Percentiles rank a stretch among this genome's conserved stretches.
These are phyloP conservation scores for Drosophila hydei DNA, from an alignment of 1,140 invertebrate genomes.

Conservation along the genomic window DNA sequence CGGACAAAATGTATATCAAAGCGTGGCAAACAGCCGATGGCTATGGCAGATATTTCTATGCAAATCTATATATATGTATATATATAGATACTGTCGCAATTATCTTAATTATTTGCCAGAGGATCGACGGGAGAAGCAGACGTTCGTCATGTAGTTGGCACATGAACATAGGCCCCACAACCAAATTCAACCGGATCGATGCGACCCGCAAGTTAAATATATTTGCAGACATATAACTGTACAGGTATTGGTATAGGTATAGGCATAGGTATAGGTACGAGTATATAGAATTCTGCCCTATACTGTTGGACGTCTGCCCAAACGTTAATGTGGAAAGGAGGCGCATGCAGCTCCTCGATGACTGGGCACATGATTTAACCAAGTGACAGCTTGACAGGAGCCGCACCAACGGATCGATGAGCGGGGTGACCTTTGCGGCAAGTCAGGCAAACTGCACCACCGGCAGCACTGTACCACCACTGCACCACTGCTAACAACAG, in stretches of 20 bases:
- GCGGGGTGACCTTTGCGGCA: slow-evolving; percentile 12
- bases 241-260: background rate
- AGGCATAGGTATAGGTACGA: background rate
- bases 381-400: slow-evolving; percentile 57
- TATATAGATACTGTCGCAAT: slow-evolving; percentile 25
- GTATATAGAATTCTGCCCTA: slow-evolving; percentile 23
- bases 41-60: background rate
- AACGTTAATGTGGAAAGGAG: slow-evolving; percentile 33
- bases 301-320: slow-evolving; percentile 53
- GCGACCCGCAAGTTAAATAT: slow-evolving; percentile 32
- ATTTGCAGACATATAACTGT: slow-evolving; percentile 6
- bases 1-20: slow-evolving; percentile 17
- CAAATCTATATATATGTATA: background rate
- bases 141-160: slow-evolving; percentile 39
- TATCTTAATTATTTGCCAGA: slow-evolving; percentile 63
- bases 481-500: slow-evolving; percentile 2
- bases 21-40: slow-evolving; percentile 3
- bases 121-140: slow-evolving; percentile 4
- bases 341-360: background rate
- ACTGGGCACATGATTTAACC: slow-evolving; percentile 59
- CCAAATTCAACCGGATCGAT: slow-evolving; percentile 68
- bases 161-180: slow-evolving; percentile 43
- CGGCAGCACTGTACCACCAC: background rate
- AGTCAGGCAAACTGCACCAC: background rate
- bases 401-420: slow-evolving; percentile 25